Base-by-base conservation (phyloP, 2,888 invertebrate genomes). In the Neoascia interrupta region DNA sequence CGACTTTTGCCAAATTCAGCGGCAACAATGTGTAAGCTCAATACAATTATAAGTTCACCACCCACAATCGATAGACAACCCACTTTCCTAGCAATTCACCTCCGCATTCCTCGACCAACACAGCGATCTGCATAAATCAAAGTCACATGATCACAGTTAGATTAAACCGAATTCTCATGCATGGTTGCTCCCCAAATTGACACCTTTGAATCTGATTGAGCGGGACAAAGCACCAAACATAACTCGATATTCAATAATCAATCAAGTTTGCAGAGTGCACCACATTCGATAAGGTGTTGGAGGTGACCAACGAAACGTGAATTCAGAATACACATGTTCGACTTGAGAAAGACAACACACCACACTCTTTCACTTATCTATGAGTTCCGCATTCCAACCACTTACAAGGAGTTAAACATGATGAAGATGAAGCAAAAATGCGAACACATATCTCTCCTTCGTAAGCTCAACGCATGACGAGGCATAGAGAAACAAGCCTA, bases 391-490 rank as follows among this genome's bases (percentile, higher is more conserved):
- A 66, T 79, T 79, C 76, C 39, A 19, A 21, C 21, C 31, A 1
- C 2, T 21, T 28, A 23, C 16, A 69, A 47, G 34, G 41, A 69
- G 69, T 69, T 26, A 8, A 45, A 2, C 43, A 16, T 1, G 4
- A 6, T 6, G 26, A 54, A 43, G 56, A 28, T n/a, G 19, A 21
- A 37, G 45, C 23, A 37, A 23, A 39, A 66, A 43, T 64, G 54
- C 34, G 54, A 54, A 54, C 43, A 64, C 53, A 43, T 19, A 49
- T 18, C 28, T 39, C 31, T 10, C 19, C 18, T 5, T 4, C n/a
- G n/a, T 16, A 45, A 2, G 37, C 45, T n/a, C n/a, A n/a, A 73
- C 79, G 73, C 79, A 79, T 79, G 79, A 64, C 56, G 43, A 66
- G 51, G 15, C 56, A 58, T 13, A n/a, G n/a, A n/a, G n/a, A 28